Conservation (phyloP, 2,888 invertebrate species). For the Lasioglossum leucozonium region DNA sequence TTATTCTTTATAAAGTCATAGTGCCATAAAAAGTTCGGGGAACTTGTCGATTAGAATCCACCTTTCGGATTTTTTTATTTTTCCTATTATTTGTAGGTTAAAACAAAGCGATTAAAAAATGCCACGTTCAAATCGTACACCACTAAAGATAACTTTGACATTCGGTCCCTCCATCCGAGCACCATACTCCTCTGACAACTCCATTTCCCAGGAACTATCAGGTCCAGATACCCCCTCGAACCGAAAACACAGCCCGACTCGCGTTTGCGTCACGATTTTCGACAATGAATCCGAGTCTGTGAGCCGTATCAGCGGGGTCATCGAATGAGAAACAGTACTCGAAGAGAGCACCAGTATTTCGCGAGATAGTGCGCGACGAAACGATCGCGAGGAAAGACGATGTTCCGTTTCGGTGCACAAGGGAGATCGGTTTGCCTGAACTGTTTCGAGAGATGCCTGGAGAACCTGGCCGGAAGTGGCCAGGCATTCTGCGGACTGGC, state of each 20-base stretch:
- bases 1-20: background rate
- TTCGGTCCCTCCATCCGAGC: background rate
- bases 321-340: conserved; percentile 30
- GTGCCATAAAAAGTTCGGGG: background rate
- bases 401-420: conserved; percentile 57
- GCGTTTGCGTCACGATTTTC: conserved; percentile 25
- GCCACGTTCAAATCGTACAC: background rate
- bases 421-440: conserved; percentile 37
- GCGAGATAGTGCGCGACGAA: conserved; percentile 38
- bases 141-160: background rate
- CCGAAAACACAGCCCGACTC: background rate
- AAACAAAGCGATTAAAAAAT: too few relatives aligned
- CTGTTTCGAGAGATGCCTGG: conserved; percentile 20
- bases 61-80: too few relatives aligned
- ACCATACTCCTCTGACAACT: background rate
- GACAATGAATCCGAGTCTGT: conserved; percentile 46
- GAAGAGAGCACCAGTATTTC: background rate
- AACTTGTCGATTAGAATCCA: too few relatives aligned
- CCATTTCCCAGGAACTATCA: background rate
- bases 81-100: too few relatives aligned
- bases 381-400: conserved; percentile 30
- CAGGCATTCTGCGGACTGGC: conserved; percentile 32
- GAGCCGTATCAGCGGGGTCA: conserved; percentile 58
- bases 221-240: background rate
- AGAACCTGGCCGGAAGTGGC: background rate